These are phyloP conservation scores for Trididemnum nubilum DNA, from an alignment of 23 tunicate genomes.

Conservation along the genomic window DNA sequence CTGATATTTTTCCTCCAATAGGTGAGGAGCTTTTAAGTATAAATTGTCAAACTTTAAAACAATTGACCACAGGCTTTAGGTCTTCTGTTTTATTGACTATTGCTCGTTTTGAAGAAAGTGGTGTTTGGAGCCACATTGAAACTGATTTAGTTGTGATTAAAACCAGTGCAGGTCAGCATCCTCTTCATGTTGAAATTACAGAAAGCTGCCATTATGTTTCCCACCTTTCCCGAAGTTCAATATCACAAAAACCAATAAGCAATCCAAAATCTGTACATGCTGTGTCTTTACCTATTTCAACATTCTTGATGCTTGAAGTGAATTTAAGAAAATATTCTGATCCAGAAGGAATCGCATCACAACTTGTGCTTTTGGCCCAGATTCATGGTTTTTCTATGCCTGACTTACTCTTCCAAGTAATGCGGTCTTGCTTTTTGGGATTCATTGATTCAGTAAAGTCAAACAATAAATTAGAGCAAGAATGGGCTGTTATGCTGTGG, in stretches of 20 bases:
- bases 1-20: conserved; percentile 35
- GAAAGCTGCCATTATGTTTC: conserved; percentile 76
- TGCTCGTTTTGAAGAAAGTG: conserved; percentile 92
- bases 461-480: conserved; percentile 19
- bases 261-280: conserved; percentile 10
- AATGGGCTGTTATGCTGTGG: conserved; percentile 70
- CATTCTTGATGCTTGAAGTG: conserved; percentile 64
- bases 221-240: conserved; percentile 65
- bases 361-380: conserved; percentile 56
- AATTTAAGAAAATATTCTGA: conserved; percentile 48
- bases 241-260: conserved; percentile 31
- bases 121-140: conserved; percentile 92
- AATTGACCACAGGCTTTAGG: conserved; percentile 62
- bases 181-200: conserved; percentile 56
- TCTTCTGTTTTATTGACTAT: conserved; percentile 66
- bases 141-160: conserved; percentile 83
- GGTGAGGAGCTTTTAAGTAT: conserved; percentile 43
- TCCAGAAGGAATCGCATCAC: conserved; percentile 59
- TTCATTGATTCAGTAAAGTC: conserved; percentile 47
- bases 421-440: conserved; percentile 71
- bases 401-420: conserved; percentile 36
- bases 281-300: conserved; percentile 34
- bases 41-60: conserved; percentile 50
- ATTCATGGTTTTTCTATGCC: conserved; percentile 54
- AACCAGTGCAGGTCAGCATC: conserved; percentile 62